Evolutionary conservation across 2,888 invertebrate genomes (phyloP), one percentile per base, ranked within the genome.

Genomic region (Herminia tarsipennalis): DNA sequence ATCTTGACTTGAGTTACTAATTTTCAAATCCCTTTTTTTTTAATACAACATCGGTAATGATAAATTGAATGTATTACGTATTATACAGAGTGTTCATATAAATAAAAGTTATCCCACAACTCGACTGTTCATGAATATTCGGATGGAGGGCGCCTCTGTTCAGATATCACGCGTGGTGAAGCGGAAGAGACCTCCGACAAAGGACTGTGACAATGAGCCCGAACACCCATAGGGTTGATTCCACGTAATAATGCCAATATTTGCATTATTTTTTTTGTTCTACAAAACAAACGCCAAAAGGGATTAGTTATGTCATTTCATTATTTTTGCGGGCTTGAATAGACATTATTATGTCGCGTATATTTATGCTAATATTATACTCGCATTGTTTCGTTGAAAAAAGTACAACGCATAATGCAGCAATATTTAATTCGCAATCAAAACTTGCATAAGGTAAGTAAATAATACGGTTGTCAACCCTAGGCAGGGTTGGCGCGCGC

Each of bases 101-200:
- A 59, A 66, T 58, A 61, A 63, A 70, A 66, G 48, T 71, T 63
- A 54, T 44, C 45, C 53, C 38, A 46, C 54, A 59, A 67, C 64
- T 72, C 64, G 63, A 62, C 57, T 74, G 68, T 75, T 78, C 78
- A 80, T 78, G 77, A 80, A 78, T 79, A 81, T 78, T 80, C 76
- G 70, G 73, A 66, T 73, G 73, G 70, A 68, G 74, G 64, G 75
- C 68, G 72, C 72, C 76, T 77, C 75, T 57, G 50, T 66, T 65
- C 70, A 83, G 83, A 84, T 86, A 86, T 75, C 78, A 77, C 75
- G 81, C 76, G 83, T 86, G 78, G 81, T 87, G 86, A 79, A 78
- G 83, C 89, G 87, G 88, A 87, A 89, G 83, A 84, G 81, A 81
- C 81, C 84, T 82, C 79, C 83, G 78, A 86, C 88, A 87, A 86